phyloP scores from a whole-genome alignment of 2,113 vertebrate genomes.

The Grallaria varia region DNA sequence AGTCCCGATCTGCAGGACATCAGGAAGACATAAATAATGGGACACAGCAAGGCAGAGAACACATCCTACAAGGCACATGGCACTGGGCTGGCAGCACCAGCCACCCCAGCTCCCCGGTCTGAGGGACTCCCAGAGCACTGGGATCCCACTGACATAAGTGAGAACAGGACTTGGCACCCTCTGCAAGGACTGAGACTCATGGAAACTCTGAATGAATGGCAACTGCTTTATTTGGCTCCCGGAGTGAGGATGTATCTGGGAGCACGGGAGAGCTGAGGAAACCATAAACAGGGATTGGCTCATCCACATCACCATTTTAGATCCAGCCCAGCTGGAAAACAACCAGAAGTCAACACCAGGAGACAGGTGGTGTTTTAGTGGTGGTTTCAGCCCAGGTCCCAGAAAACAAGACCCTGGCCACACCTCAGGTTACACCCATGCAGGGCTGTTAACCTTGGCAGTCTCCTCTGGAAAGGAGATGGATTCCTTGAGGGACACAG shows the following conservation, averaged over 20 bases:
- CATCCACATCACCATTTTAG: background rate
- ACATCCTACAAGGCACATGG: background rate
- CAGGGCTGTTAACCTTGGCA: background rate
- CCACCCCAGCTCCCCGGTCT: background rate
- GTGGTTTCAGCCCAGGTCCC: background rate
- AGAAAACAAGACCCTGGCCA: background rate
- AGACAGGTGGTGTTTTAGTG: background rate
- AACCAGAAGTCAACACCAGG: background rate
- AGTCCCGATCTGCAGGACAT: background rate
- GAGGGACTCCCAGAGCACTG: background rate
- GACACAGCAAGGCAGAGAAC: background rate
- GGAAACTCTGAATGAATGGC: slow-evolving; percentile 3
- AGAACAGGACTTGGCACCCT: background rate
- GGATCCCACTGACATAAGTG: background rate
- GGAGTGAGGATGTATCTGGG: background rate
- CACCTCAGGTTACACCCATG: background rate
- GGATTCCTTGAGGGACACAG: background rate
- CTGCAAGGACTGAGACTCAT: background rate
- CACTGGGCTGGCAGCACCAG: background rate
- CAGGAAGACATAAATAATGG: background rate
- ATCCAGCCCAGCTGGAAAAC: background rate
- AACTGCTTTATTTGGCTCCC: background rate
- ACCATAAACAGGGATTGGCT: background rate
- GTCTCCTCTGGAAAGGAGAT: background rate
- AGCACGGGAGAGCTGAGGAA: background rate